phyloP scores from a whole-genome alignment of 2,797 vertebrate species.

The Aselliscus stoliczkanus region DNA sequence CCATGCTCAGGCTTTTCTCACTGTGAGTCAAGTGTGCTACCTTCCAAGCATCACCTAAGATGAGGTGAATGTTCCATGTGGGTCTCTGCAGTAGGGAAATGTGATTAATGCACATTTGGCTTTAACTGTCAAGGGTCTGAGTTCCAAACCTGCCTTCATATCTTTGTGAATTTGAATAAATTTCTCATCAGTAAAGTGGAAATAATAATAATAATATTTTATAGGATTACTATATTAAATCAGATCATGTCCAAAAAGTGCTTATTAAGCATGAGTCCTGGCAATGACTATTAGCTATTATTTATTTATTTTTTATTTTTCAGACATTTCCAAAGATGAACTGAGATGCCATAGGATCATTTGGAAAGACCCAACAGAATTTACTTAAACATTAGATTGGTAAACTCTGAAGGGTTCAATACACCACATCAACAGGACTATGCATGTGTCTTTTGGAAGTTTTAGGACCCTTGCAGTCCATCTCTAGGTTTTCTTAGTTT shows the following conservation, averaged over 20 bases:
- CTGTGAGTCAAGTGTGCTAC: neutral
- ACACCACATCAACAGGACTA: neutral
- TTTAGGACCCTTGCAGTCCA: neutral
- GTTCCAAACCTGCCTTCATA: neutral
- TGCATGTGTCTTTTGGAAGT: neutral
- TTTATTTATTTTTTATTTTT: no score
- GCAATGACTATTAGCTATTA: neutral
- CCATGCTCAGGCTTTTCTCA: neutral
- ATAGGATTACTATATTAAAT: neutral
- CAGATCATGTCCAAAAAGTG: neutral
- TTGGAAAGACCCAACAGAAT: neutral
- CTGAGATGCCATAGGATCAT: neutral
- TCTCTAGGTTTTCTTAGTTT: neutral
- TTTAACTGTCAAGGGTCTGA: neutral
- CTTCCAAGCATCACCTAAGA: neutral
- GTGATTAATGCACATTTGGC: neutral
- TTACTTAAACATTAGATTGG: neutral
- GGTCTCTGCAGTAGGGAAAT: neutral
- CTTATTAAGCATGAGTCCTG: neutral
- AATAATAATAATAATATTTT: neutral
- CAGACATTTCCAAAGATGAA: neutral
- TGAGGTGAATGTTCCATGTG: neutral
- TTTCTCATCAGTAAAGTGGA: neutral
- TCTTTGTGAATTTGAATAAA: neutral
- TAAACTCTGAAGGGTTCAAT: neutral